Percentiles rank a stretch among this genome's conserved stretches.
Conservation (phyloP, 64 coral and sea anemone species). For the Dendrophyllia cribrosa region DNA sequence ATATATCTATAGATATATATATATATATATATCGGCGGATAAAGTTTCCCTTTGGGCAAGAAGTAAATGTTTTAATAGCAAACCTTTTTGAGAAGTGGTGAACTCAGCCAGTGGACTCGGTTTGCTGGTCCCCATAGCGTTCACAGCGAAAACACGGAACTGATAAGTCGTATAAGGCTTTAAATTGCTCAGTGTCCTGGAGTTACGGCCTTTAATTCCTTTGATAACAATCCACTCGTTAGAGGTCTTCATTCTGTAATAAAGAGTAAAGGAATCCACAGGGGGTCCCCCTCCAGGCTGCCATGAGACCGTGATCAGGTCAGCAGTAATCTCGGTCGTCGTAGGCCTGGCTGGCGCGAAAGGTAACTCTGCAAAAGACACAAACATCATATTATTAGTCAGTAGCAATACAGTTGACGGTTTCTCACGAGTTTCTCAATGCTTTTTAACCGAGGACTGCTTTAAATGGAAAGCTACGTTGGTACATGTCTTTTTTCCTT, state of each 20-base stretch:
- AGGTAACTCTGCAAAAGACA: slow-evolving; percentile 28
- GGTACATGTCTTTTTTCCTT: no score
- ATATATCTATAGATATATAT: background rate
- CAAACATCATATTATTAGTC: background rate
- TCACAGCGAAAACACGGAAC: slow-evolving; percentile 55
- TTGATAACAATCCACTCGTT: slow-evolving; percentile 1
- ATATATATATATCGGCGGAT: no score
- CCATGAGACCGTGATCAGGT: slow-evolving; percentile 55
- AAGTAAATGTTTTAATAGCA: background rate
- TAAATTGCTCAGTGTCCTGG: background rate
- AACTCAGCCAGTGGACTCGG: slow-evolving; percentile 51
- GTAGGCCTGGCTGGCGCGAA: slow-evolving; percentile 41
- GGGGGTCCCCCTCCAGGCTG: background rate
- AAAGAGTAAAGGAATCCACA: slow-evolving; percentile 18
- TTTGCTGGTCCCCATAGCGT: slow-evolving; percentile 23
- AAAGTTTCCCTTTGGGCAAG: no score
- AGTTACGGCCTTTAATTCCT: slow-evolving; percentile 20
- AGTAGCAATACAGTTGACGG: background rate
- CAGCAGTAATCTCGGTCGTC: background rate
- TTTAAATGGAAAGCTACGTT: no score
- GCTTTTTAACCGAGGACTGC: no score
- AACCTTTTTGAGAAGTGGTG: slow-evolving; percentile 47
- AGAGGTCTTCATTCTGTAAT: background rate
- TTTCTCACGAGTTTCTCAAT: no score
- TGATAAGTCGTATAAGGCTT: slow-evolving; percentile 47